These are phyloP conservation scores for Saturnia pavonia DNA, from an alignment of 2,888 invertebrate genomes.

Conservation along the genomic window DNA sequence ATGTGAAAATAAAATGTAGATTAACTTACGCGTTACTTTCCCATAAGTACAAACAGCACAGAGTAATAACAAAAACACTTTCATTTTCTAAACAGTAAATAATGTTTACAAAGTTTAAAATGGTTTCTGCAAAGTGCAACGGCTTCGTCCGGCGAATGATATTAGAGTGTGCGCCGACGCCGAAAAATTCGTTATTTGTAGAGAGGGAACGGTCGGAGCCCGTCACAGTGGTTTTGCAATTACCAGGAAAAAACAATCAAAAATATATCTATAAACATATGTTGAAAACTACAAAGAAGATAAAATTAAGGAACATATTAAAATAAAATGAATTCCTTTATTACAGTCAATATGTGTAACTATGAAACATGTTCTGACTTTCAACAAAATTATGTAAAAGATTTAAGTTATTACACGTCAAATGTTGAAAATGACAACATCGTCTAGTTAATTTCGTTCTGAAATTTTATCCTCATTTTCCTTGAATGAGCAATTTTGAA, in stretches of 20 bases:
- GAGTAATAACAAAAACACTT: constrained; percentile 42
- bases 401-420: too few species aligned
- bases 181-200: constrained; percentile 72
- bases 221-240: constrained; percentile 37
- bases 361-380: too few species aligned
- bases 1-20: background rate
- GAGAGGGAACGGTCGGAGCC: constrained; percentile 46
- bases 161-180: constrained; percentile 62
- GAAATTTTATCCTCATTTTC: too few species aligned
- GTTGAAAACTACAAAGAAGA: constrained; percentile 10
- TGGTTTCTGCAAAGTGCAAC: constrained; percentile 22
- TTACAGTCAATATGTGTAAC: too few species aligned
- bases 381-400: too few species aligned
- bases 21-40: constrained; percentile 69
- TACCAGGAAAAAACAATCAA: constrained; percentile 35
- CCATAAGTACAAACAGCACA: constrained; percentile 54
- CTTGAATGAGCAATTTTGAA: too few species aligned
- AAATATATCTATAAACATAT: constrained; percentile 26
- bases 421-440: too few species aligned
- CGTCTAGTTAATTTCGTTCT: too few species aligned
- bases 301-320: too few species aligned
- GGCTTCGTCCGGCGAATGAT: constrained; percentile 44
- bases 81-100: constrained; percentile 18
- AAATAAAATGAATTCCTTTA: too few species aligned
- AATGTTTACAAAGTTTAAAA: background rate